Evolutionary conservation across 2,113 vertebrate species (phyloP).

Genomic region (Nannobrachium achirus): DNA sequence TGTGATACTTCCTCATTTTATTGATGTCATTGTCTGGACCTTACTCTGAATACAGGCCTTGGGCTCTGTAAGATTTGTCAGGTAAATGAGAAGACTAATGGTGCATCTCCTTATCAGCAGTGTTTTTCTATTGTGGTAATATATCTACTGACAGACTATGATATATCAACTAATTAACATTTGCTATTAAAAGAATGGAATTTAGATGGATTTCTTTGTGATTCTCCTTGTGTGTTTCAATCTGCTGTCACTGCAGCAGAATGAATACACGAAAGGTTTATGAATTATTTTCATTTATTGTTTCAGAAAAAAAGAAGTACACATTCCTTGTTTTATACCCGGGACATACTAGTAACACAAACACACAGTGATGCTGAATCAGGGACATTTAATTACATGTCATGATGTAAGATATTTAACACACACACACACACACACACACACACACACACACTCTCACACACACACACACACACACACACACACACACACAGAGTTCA

Average conservation of each 20-base stretch:
- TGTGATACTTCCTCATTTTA: constrained; percentile 51
- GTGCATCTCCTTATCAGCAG: constrained; percentile 69
- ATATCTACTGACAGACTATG: constrained; percentile 65
- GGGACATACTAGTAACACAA: constrained; percentile 23
- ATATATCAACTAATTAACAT: constrained; percentile 66
- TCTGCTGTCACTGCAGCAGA: neutral
- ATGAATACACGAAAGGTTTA: neutral
- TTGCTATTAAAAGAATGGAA: constrained; percentile 44
- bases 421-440: neutral
- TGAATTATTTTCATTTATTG: neutral
- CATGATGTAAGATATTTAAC: no score
- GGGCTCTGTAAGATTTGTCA: constrained; percentile 64
- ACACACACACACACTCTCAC: neutral
- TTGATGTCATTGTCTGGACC: constrained; percentile 48
- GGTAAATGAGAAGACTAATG: constrained; percentile 75
- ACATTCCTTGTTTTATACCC: constrained; percentile 23
- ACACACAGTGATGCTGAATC: neutral
- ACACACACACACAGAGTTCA: neutral
- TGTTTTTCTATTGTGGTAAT: constrained; percentile 66
- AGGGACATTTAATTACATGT: constrained; percentile 20
- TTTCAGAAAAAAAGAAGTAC: constrained; percentile 1
- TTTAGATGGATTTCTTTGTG: constrained; percentile 5
- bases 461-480: no score
- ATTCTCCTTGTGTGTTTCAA: constrained; percentile 6
- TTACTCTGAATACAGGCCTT: constrained; percentile 56